Percentiles rank a stretch among this genome's conserved stretches.
phyloP scores from a whole-genome alignment of 2,113 vertebrate genomes.

The Clinocottus analis region DNA sequence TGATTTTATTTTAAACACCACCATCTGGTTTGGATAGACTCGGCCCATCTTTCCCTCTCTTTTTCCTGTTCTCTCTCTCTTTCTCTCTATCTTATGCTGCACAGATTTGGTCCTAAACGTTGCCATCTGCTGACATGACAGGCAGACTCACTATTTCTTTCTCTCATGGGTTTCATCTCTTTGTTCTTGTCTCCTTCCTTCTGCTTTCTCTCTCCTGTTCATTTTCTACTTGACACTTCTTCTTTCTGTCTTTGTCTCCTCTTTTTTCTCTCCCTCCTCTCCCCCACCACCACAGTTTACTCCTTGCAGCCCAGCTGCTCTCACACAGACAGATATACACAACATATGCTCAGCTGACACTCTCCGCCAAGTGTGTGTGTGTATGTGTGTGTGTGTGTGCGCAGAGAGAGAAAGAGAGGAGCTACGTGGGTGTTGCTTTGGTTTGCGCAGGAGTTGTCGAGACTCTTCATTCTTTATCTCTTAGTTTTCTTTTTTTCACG shows the following conservation, averaged over 20 bases:
- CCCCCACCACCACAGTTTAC: constrained; percentile 46
- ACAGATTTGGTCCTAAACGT: constrained; percentile 32
- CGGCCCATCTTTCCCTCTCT: constrained; percentile 46
- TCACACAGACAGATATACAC: constrained; percentile 71
- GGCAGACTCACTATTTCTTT: background rate
- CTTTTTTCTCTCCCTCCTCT: constrained; percentile 25
- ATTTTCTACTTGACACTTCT: constrained; percentile 1
- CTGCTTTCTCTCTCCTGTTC: background rate
- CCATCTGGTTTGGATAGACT: constrained; percentile 71
- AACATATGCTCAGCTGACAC: constrained; percentile 76
- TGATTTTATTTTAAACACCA: constrained; percentile 77
- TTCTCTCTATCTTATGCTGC: constrained; percentile 42
- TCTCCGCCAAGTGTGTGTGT: constrained; percentile 61
- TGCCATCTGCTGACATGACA: constrained; percentile 38
- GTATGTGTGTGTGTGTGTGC: constrained; percentile 48
- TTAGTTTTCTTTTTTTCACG: background rate
- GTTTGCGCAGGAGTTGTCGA: constrained; percentile 28
- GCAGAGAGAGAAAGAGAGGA: constrained; percentile 41
- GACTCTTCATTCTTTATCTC: constrained; percentile 34
- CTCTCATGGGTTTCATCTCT: background rate
- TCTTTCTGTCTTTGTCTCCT: constrained; percentile 27
- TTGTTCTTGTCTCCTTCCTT: background rate
- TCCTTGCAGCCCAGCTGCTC: constrained; percentile 72
- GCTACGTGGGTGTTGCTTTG: constrained; percentile 60
- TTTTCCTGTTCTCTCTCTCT: constrained; percentile 21